These are phyloP conservation scores for Aldabrachelys gigantea DNA, from an alignment of 2,113 vertebrate species.

Conservation along the genomic window DNA sequence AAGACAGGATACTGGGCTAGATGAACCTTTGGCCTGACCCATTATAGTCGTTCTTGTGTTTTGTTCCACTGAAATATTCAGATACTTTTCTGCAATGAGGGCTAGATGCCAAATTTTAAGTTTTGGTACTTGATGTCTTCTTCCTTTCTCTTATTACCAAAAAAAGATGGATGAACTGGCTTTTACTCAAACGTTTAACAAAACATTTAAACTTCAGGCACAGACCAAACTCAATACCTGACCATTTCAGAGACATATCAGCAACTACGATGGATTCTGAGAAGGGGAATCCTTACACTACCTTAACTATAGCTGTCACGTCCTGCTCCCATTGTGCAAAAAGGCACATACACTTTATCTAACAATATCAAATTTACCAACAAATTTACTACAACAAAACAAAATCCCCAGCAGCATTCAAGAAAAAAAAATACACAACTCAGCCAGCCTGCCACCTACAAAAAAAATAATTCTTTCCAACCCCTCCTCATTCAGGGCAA, in stretches of 20 bases:
- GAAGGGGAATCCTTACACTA: not conserved
- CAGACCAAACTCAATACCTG: not conserved
- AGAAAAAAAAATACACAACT: not conserved
- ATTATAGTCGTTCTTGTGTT: no score
- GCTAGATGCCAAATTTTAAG: not conserved
- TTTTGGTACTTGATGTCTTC: not conserved
- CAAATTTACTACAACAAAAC: not conserved
- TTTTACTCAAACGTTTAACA: not conserved
- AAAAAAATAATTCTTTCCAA: not conserved
- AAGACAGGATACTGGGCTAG: no score
- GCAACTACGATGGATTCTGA: not conserved
- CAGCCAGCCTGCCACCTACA: not conserved
- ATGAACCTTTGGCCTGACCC: no score
- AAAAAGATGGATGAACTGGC: not conserved
- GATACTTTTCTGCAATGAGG: not conserved
- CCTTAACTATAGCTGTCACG: not conserved
- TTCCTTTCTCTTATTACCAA: not conserved
- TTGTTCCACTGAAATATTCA: no score
- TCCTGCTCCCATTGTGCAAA: not conserved
- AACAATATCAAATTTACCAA: not conserved
- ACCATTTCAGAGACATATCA: fast-evolving
- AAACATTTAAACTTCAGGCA: not conserved
- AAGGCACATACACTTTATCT: not conserved
- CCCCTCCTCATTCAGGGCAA: not conserved
- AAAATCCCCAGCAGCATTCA: not conserved